Percentiles rank a stretch among this genome's conserved stretches.
phyloP scores from a whole-genome alignment of 1,140 invertebrate genomes.

The Nephotettix cincticeps region DNA sequence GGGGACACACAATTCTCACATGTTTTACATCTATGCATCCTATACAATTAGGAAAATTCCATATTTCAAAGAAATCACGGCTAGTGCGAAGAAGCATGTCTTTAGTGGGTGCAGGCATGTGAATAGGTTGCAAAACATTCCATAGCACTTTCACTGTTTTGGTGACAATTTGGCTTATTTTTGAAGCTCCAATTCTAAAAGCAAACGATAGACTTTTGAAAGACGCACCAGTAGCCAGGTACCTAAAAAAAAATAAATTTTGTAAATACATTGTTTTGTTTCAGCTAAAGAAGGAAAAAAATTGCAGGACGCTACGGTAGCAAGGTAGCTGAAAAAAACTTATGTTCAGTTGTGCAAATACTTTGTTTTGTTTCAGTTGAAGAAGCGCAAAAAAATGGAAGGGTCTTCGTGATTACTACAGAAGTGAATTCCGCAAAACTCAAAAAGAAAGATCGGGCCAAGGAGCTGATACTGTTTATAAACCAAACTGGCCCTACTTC shows the following conservation, averaged over 20 bases:
- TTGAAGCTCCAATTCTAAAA: slow-evolving; percentile 24
- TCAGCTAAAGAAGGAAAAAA: no score
- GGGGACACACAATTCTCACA: slow-evolving; percentile 44
- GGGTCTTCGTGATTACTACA: neutral
- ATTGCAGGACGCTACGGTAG: no score
- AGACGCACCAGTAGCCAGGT: slow-evolving; percentile 22
- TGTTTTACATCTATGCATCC: slow-evolving; percentile 48
- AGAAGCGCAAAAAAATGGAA: slow-evolving; percentile 5
- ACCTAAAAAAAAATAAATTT: no score
- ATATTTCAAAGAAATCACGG: slow-evolving; percentile 24
- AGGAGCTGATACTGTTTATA: neutral
- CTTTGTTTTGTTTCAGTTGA: slow-evolving; percentile 1
- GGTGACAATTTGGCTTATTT: slow-evolving; percentile 21
- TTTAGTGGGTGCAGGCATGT: slow-evolving; percentile 11
- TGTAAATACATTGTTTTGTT: no score
- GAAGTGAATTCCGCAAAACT: neutral
- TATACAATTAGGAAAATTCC: slow-evolving; percentile 42
- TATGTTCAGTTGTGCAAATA: neutral
- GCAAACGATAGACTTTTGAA: slow-evolving; percentile 21
- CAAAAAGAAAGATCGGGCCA: slow-evolving; percentile 9
- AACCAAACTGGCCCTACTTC: neutral
- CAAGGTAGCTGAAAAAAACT: slow-evolving; percentile 13
- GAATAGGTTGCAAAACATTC: slow-evolving; percentile 19
- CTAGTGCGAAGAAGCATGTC: slow-evolving; percentile 18
- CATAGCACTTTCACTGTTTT: slow-evolving; percentile 17